Conservation (phyloP, 92 coral and sea anemone species). For the Siderastrea radians region DNA sequence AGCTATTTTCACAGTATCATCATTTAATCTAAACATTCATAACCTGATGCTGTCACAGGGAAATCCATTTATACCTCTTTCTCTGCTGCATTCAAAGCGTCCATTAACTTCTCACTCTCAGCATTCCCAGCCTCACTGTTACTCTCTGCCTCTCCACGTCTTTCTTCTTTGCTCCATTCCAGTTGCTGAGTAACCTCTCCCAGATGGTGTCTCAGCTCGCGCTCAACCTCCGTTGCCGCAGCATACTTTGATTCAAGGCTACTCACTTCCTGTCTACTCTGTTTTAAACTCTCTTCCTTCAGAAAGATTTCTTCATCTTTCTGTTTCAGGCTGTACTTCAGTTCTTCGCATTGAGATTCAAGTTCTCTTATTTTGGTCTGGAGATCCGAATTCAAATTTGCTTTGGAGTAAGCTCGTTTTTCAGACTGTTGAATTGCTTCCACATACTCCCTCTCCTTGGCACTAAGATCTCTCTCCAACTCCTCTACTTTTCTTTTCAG, state of each 20-base stretch:
- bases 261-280: slow-evolving; percentile 57
- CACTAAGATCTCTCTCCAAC: slow-evolving; percentile 17
- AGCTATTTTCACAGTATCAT: not conserved
- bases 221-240: slow-evolving; percentile 80
- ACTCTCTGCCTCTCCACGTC: not conserved
- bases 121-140: slow-evolving; percentile 14
- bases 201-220: slow-evolving; percentile 85
- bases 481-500: slow-evolving; percentile 57
- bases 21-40: not conserved
- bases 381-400: slow-evolving; percentile 50
- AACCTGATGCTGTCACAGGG: not conserved
- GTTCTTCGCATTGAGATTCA: slow-evolving; percentile 73
- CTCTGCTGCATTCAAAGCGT: slow-evolving; percentile 38
- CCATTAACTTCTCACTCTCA: slow-evolving; percentile 15
- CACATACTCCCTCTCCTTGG: slow-evolving; percentile 51
- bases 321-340: slow-evolving; percentile 73
- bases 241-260: slow-evolving; percentile 73
- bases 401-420: slow-evolving; percentile 18
- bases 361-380: slow-evolving; percentile 49
- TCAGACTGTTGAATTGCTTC: slow-evolving; percentile 28
- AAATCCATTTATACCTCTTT: slow-evolving; percentile 30
- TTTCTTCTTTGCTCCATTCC: slow-evolving; percentile 52
- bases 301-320: slow-evolving; percentile 86
- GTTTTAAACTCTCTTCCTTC: slow-evolving; percentile 59
- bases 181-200: slow-evolving; percentile 89